A percentile compares a stretch with the other conserved stretches of the same genome.
These are phyloP conservation scores for Sebastes jordani DNA, from an alignment of 2,797 vertebrate genomes.

Conservation along the genomic window DNA sequence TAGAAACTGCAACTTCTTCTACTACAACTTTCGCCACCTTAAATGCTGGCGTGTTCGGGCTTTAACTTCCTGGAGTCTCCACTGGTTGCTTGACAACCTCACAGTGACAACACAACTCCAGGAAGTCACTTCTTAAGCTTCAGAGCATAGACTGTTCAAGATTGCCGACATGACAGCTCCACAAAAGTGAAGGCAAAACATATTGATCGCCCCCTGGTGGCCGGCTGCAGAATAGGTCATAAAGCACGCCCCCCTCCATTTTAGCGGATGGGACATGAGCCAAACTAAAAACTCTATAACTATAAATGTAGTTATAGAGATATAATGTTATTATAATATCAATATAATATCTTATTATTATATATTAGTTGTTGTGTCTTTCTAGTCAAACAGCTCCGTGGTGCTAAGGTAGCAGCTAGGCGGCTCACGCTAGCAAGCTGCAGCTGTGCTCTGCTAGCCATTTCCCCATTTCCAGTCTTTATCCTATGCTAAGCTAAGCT, in stretches of 20 bases:
- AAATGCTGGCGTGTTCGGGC: not conserved
- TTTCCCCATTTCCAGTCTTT: not conserved
- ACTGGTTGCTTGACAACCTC: not conserved
- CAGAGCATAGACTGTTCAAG: not conserved
- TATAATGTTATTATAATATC: not conserved
- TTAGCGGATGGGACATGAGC: no score
- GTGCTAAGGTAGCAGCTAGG: not conserved
- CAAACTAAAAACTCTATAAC: no score
- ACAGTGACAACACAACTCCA: not conserved
- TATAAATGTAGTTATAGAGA: not conserved
- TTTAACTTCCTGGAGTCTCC: not conserved
- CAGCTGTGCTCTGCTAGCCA: not conserved
- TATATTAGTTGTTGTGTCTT: not conserved
- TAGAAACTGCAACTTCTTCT: not conserved
- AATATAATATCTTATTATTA: no score
- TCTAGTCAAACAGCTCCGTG: not conserved
- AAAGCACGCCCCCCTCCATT: no score
- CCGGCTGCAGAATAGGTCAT: no score
- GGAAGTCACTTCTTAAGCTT: not conserved
- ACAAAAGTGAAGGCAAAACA: no score
- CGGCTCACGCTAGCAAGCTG: not conserved
- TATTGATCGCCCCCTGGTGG: no score
- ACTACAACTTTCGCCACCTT: not conserved
- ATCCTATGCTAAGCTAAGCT: not conserved
- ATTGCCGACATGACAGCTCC: no score